Evolutionary conservation across 1,140 invertebrate species (phyloP), one percentile per base, ranked within the genome.

Genomic region (Caerostris extrusa): DNA sequence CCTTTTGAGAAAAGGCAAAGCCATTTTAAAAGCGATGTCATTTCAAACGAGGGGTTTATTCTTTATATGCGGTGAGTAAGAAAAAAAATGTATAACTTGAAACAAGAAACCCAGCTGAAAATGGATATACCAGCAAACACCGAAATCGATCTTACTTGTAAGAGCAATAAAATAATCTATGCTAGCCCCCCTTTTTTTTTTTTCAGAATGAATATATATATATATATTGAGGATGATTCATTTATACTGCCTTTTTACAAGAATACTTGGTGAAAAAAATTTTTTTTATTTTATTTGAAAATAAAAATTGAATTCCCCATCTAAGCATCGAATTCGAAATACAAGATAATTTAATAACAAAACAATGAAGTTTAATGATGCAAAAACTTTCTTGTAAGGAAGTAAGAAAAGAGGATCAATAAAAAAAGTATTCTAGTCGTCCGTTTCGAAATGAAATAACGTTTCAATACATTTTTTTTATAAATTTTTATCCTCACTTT

Each of bases 321-420:
- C 34, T 19, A 83, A 83, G n/a, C 81, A 7, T 67, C 55, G 56
- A 90, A 57, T 90, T 77, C 55, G 10, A 14, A 56, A 90, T 67
- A 71, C 88, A 71, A 90, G 67, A 90, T 67, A 90, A 71, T 90
- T 90, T 71, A 90, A 71, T 90, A 90, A 90, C 50, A 19, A 90
- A 90, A 90, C 67, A 71, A 55, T 69, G 69, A 77, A 60, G 88
- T 90, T 90, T 71, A 90, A 71, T 77, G 88, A 77, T 88, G 58
- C 86, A 88, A 88, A 64, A 88, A 64, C 58, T 14, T 67, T 34
- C 60, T 10, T 77, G 5, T 5, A 77, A 34, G 19, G 3, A 8
- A 88, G 53, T 14, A 88, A 50, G 34, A 64, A 61, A 19, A 12
- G 60, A n/a, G n/a, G n/a, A n/a, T n/a, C n/a, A n/a, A n/a, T 3